Conservation (phyloP, 2,797 vertebrate species). For the Apogon talboti region DNA sequence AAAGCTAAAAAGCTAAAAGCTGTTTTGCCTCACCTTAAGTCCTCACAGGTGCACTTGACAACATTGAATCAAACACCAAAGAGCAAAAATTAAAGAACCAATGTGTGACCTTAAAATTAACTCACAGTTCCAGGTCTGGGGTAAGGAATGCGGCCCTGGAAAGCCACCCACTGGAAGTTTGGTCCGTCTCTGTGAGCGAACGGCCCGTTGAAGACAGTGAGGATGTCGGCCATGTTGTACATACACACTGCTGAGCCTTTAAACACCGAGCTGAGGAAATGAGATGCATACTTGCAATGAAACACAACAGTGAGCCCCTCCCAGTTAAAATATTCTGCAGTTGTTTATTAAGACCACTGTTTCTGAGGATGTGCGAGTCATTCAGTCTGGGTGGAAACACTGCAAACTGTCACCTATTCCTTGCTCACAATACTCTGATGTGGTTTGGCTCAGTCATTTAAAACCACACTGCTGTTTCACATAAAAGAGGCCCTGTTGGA, state of each 20-base stretch:
- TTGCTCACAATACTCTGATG: slow-evolving; percentile 39
- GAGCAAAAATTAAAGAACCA: background rate
- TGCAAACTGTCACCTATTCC: slow-evolving; percentile 26
- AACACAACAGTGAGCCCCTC: slow-evolving; percentile 17
- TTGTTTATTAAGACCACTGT: slow-evolving; percentile 25
- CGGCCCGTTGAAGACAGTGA: slow-evolving; percentile 97
- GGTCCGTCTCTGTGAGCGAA: slow-evolving; percentile 97
- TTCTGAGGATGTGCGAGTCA: slow-evolving; percentile 32
- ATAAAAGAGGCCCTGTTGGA: slow-evolving; percentile 61
- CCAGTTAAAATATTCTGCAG: slow-evolving; percentile 29
- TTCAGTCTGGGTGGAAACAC: slow-evolving; percentile 35
- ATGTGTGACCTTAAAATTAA: slow-evolving; percentile 41
- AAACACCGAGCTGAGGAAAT: slow-evolving; percentile 91
- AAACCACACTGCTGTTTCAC: slow-evolving; percentile 47
- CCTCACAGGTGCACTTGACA: too few relatives aligned
- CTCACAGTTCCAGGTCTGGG: slow-evolving; percentile 96
- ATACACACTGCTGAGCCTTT: slow-evolving; percentile 97
- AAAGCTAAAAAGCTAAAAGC: too few relatives aligned
- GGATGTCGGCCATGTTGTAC: slow-evolving; percentile 96
- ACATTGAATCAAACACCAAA: background rate
- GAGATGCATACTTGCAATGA: slow-evolving; percentile 42
- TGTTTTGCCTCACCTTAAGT: too few relatives aligned
- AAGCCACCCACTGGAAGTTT: slow-evolving; percentile 95
- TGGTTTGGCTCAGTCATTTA: slow-evolving; percentile 59
- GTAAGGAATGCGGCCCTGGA: slow-evolving; percentile 96